Evolutionary conservation across 2,113 vertebrate genomes (phyloP).

Genomic region (Macrotus californicus): DNA sequence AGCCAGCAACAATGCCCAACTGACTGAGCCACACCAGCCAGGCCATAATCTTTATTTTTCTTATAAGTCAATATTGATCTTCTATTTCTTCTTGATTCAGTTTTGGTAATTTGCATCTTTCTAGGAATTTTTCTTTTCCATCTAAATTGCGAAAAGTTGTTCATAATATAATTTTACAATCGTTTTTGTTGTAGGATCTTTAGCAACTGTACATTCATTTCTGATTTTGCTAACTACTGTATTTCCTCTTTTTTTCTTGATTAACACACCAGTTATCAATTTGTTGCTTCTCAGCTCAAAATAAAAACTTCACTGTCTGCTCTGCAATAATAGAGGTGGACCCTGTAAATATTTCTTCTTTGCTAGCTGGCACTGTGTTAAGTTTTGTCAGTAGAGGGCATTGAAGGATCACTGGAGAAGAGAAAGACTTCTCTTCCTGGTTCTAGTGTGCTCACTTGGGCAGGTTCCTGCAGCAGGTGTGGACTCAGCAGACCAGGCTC

Average conservation of each 20-base stretch:
- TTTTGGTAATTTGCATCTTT: background rate
- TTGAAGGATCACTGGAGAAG: background rate
- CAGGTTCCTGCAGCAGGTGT: background rate
- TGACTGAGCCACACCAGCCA: no score
- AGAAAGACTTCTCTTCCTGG: background rate
- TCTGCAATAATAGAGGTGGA: no score
- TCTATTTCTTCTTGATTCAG: no score
- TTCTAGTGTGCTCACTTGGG: background rate
- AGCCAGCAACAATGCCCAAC: background rate
- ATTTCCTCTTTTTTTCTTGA: background rate
- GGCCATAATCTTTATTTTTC: no score
- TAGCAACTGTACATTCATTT: background rate
- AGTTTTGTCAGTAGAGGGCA: background rate
- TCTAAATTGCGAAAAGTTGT: background rate
- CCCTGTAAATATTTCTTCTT: no score
- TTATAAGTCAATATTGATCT: no score
- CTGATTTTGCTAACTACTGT: background rate
- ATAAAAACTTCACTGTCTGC: no score
- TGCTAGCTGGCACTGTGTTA: no score
- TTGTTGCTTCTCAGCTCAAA: background rate
- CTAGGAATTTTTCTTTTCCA: background rate
- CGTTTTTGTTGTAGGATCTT: background rate
- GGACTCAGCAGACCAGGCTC: background rate
- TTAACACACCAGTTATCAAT: background rate
- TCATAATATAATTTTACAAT: background rate